Percentiles rank a stretch among this genome's conserved stretches.
Evolutionary conservation across 1,140 invertebrate species (phyloP).

Genomic region (Pseudomyrmex flavicornis): DNA sequence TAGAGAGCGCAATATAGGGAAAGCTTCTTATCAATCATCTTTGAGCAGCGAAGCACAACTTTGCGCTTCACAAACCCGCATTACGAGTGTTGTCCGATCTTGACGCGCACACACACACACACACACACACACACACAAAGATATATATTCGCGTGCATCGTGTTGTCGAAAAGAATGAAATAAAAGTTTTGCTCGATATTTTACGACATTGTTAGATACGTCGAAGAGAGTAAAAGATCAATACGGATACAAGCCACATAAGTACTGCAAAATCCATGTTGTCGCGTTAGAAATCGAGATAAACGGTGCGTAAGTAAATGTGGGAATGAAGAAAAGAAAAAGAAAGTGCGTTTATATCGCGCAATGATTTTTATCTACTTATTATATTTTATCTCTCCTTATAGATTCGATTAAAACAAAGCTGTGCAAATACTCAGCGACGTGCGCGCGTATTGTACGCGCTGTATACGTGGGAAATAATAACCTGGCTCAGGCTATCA

Average conservation of each 20-base stretch:
- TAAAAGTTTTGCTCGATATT: not conserved
- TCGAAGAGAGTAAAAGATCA: not conserved
- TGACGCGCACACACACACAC: not conserved
- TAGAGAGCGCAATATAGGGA: not conserved
- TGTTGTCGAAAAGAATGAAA: slow-evolving; percentile 1
- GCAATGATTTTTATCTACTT: too few species aligned
- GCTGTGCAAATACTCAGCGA: not conserved
- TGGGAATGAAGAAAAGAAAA: too few species aligned
- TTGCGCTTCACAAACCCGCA: slow-evolving; percentile 7
- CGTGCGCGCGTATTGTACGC: not conserved
- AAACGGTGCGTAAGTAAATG: too few species aligned
- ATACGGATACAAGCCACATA: not conserved
- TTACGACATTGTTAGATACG: not conserved
- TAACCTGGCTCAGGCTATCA: not conserved
- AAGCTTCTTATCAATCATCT: slow-evolving; percentile 26
- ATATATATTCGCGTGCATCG: not conserved
- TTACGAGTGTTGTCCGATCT: not conserved
- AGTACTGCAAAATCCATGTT: too few species aligned
- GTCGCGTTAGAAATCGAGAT: too few species aligned
- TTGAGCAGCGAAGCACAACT: slow-evolving; percentile 14
- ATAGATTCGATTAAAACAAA: not conserved
- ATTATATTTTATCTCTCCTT: too few species aligned
- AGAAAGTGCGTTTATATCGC: too few species aligned
- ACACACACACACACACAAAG: too few species aligned
- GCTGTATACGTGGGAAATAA: not conserved